Evolutionary conservation across 2,113 vertebrate genomes (phyloP).

Genomic region (Rhombomys opimus): DNA sequence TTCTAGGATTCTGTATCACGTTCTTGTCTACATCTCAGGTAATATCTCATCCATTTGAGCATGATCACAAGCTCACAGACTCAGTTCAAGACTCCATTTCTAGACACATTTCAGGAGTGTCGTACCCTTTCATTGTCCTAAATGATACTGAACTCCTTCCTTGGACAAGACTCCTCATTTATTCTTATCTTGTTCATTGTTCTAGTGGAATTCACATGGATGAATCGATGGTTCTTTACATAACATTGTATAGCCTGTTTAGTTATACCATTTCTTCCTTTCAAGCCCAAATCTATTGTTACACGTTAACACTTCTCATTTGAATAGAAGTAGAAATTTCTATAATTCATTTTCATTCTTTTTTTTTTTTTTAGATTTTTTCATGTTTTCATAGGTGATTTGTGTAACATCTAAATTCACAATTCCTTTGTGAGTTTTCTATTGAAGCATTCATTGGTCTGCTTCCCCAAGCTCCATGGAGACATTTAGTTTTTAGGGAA

Average conservation of each 20-base stretch:
- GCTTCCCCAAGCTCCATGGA: neutral
- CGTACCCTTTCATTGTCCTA: neutral
- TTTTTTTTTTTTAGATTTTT: neutral
- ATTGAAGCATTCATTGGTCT: slow-evolving; percentile 25
- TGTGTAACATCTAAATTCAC: neutral
- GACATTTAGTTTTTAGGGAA: neutral
- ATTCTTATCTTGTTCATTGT: neutral
- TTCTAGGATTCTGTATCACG: neutral
- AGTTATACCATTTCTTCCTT: neutral
- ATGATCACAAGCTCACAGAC: neutral
- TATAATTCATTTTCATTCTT: slow-evolving; percentile 4
- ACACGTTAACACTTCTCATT: neutral
- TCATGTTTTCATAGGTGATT: neutral
- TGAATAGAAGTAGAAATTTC: slow-evolving; percentile 15
- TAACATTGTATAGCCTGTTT: neutral
- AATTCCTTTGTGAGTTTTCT: neutral
- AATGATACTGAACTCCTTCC: neutral
- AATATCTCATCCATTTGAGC: neutral
- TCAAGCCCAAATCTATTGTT: neutral
- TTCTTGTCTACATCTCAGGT: neutral
- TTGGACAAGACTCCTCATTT: neutral
- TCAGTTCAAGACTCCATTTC: neutral
- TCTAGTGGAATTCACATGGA: neutral
- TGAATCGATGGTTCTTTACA: slow-evolving; percentile 32
- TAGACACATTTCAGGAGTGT: neutral